A percentile compares a stretch with the other conserved stretches of the same genome.
These are phyloP conservation scores for Diorhabda carinulata DNA, from an alignment of 1,140 invertebrate genomes.

Conservation along the genomic window DNA sequence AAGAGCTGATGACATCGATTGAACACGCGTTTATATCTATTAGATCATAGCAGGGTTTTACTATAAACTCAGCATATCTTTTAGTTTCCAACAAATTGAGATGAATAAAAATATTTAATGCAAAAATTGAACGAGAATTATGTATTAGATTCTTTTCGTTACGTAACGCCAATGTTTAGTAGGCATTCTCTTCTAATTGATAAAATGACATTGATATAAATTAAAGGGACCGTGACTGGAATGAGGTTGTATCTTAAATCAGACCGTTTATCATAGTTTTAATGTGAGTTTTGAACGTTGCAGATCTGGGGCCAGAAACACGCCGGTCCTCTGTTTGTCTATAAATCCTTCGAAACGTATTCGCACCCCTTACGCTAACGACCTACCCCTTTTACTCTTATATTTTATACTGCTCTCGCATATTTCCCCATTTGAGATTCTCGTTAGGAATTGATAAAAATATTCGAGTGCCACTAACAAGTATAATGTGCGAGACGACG, in stretches of 20 bases:
- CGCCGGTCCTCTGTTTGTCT: slow-evolving; percentile 42
- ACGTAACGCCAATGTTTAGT: neutral
- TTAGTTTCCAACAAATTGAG: too few species aligned
- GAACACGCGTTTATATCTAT: too few species aligned
- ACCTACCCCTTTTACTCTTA: slow-evolving; percentile 21
- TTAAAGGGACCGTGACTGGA: slow-evolving; percentile 47
- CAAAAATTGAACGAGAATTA: too few species aligned
- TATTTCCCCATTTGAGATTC: neutral
- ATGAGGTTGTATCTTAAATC: slow-evolving; percentile 47
- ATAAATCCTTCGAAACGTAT: slow-evolving; percentile 40
- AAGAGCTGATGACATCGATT: too few species aligned
- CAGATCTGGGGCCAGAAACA: slow-evolving; percentile 41
- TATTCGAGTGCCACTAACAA: too few species aligned
- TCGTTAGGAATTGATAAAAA: too few species aligned
- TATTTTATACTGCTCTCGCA: neutral
- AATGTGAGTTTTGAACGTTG: slow-evolving; percentile 44
- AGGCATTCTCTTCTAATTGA: slow-evolving; percentile 46
- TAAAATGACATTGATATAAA: slow-evolving; percentile 49
- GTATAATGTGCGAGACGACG: too few species aligned
- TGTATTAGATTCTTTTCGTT: too few species aligned
- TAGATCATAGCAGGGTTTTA: too few species aligned
- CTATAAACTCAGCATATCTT: too few species aligned
- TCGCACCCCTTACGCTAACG: slow-evolving; percentile 35
- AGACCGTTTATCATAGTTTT: slow-evolving; percentile 48
- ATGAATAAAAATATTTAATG: too few species aligned